Percentiles rank a stretch among this genome's conserved stretches.
Evolutionary conservation across 2,797 vertebrate species (phyloP).

Genomic region (Lemur catta): DNA sequence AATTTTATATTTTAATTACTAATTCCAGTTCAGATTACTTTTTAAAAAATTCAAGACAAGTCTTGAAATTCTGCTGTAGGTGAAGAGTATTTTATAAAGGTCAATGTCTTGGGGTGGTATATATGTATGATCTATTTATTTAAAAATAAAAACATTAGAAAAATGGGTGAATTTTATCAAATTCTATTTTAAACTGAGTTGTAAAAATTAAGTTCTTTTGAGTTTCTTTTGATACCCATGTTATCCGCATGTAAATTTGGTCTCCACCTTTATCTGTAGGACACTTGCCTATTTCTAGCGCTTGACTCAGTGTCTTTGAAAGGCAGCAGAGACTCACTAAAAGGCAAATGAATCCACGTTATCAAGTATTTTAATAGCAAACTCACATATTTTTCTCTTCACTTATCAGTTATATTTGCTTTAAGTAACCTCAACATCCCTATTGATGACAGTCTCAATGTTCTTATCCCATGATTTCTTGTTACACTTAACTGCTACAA

Average conservation of each 20-base stretch:
- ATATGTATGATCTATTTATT: neutral
- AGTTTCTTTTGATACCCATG: neutral
- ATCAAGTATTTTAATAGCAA: neutral
- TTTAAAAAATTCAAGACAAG: neutral
- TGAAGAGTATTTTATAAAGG: neutral
- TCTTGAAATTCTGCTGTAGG: neutral
- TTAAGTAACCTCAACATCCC: neutral
- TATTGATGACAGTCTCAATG: neutral
- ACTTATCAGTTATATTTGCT: neutral
- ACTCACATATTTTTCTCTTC: neutral
- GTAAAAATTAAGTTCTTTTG: neutral
- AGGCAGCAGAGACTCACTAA: neutral
- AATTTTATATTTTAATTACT: neutral
- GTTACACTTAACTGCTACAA: neutral
- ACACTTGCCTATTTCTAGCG: neutral
- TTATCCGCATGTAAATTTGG: neutral
- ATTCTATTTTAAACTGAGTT: neutral
- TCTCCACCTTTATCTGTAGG: neutral
- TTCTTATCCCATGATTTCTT: neutral
- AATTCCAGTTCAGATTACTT: constrained; percentile 4
- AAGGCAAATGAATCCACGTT: neutral
- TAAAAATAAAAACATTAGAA: constrained; percentile 1
- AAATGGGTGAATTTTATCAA: neutral
- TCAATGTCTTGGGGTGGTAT: neutral
- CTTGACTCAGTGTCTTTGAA: neutral